These are phyloP conservation scores for Heteronetta atricapilla DNA, from an alignment of 2,113 vertebrate species.

Conservation along the genomic window DNA sequence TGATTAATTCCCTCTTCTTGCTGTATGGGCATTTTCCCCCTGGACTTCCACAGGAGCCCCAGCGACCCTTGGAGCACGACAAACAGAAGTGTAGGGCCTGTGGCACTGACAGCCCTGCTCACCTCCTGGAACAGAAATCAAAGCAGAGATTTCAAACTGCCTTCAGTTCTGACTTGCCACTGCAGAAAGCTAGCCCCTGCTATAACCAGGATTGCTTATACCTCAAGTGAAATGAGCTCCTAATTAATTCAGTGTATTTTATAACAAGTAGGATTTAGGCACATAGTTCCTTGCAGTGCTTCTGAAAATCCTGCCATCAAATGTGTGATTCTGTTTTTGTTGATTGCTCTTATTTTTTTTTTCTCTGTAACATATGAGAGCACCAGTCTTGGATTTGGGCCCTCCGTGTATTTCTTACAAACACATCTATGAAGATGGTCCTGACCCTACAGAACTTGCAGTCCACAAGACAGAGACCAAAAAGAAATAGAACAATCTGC, in stretches of 20 bases:
- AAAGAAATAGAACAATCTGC: constrained; percentile 13
- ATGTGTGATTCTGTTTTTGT: not conserved
- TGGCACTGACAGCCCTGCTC: not conserved
- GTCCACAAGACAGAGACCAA: not conserved
- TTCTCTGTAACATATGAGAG: not conserved
- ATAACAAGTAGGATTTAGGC: not conserved
- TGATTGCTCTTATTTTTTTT: constrained; percentile 14
- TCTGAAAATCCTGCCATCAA: not conserved
- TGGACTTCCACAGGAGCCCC: not conserved
- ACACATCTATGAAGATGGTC: not conserved
- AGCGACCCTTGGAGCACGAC: not conserved
- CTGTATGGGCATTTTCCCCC: not conserved
- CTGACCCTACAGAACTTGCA: not conserved
- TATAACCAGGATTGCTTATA: not conserved
- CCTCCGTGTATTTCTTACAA: not conserved
- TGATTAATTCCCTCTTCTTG: not conserved
- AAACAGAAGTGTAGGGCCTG: not conserved
- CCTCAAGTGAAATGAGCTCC: not conserved
- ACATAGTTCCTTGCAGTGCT: not conserved
- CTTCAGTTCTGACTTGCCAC: not conserved
- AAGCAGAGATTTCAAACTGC: not conserved
- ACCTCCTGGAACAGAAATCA: not conserved
- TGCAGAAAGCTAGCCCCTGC: not conserved
- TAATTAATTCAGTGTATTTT: not conserved
- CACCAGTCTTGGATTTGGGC: not conserved